Conservation (phyloP, 92 coral and sea anemone genomes). For the Palythoa grandiflora region DNA sequence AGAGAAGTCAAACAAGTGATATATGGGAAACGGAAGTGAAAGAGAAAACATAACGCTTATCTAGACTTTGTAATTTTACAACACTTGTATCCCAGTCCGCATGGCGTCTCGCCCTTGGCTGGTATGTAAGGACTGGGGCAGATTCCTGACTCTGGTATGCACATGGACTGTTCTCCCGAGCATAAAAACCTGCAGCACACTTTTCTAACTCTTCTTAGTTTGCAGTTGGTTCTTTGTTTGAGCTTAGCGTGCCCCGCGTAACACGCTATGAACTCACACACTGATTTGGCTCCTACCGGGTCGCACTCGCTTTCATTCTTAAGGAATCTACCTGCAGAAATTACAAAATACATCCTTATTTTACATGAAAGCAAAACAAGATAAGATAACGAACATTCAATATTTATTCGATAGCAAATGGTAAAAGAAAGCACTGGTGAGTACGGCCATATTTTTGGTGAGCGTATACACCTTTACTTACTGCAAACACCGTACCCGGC, state of each 20-base stretch:
- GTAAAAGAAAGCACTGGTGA: no score
- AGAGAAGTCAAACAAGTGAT: neutral
- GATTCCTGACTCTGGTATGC: conserved; percentile 40
- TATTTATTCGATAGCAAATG: neutral
- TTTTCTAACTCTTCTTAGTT: conserved; percentile 20
- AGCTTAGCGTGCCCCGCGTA: conserved; percentile 33
- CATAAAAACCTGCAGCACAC: conserved; percentile 41
- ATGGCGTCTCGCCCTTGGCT: conserved; percentile 35
- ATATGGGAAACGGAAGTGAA: neutral
- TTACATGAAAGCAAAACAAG: neutral
- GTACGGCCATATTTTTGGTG: no score
- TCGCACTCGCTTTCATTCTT: conserved; percentile 54
- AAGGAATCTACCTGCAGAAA: conserved; percentile 26
- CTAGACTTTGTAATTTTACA: conserved; percentile 18
- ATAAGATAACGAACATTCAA: neutral
- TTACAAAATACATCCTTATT: neutral
- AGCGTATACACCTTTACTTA: no score
- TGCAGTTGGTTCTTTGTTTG: conserved; percentile 43
- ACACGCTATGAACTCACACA: conserved; percentile 52
- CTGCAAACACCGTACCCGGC: no score
- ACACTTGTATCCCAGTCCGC: conserved; percentile 26
- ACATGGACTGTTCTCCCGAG: conserved; percentile 38
- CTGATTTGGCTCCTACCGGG: conserved; percentile 43
- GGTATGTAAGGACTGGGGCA: conserved; percentile 45
- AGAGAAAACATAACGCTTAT: neutral